Evolutionary conservation across 2,797 vertebrate species (phyloP), one percentile per base, ranked within the genome.

Genomic region (Choloepus didactylus): DNA sequence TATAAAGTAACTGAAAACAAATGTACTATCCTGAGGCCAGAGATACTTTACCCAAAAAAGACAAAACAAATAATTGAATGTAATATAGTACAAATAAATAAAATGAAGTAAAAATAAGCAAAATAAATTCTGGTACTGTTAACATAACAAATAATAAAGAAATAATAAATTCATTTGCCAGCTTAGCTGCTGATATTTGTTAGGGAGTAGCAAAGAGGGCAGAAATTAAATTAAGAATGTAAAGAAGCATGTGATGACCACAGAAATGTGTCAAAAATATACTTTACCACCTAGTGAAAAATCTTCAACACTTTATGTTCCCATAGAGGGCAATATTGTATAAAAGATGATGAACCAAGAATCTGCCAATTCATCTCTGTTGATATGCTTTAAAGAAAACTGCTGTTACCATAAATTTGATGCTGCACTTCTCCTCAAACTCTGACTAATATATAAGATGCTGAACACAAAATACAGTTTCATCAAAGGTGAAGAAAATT

Each of bases 281-380:
- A 79, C 81, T 35, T 56, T 29, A 70, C 62, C 0, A 0, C 35
- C 2, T 0, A 11, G 91, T 56, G 25, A 96, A 41, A 75, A 76
- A 95, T 95, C 82, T 89, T 62, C 91, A 97, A 41, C 77, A 97
- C 95, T 91, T 93, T 54, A 80, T 96, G 87, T 83, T 98, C 98
- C 98, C 98, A 97, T 98, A 98, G 98, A 98, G 98, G 98, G 98
- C 98, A 98, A 98, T 98, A 97, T 98, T 98, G 98, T 96, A 98
- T 98, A 98, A 98, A 98, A 98, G 97, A 98, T 98, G 89, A 21
- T 44, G 76, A 96, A 31, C 25, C 49, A 81, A 59, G 90, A 95
- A 94, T 96, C 92, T 96, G 95, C 95, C 96, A 97, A 97, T 97
- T 98, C 96, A 91, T 98, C 97, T 97, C 80, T 76, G 94, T 81